Conservation (phyloP, 2,113 vertebrate species). For the Esox niger region DNA sequence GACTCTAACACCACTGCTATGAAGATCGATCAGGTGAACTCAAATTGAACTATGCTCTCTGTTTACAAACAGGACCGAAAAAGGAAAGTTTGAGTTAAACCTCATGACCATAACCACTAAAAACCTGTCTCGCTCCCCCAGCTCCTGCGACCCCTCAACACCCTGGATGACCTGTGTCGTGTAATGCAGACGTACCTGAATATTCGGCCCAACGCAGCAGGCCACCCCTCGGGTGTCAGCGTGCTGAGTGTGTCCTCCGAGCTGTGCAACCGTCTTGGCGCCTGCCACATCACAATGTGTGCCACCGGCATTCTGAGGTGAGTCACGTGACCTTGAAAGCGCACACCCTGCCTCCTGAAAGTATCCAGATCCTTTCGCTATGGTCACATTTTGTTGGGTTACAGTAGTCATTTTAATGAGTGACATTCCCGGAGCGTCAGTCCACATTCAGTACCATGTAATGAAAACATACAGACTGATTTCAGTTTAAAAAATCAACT, state of each 20-base stretch:
- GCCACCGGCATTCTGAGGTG: constrained; percentile 96
- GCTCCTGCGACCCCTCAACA: constrained; percentile 95
- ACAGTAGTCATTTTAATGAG: too few relatives aligned
- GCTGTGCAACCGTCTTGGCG: constrained; percentile 94
- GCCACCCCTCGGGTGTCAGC: constrained; percentile 76
- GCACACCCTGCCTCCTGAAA: too few relatives aligned
- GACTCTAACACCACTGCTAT: constrained; percentile 89
- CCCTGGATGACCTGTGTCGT: constrained; percentile 93
- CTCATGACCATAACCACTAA: constrained; percentile 10
- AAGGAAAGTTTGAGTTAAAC: background rate
- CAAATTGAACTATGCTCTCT: background rate
- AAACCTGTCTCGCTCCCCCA: constrained; percentile 46
- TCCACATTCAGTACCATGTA: too few relatives aligned
- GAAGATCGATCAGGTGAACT: constrained; percentile 93
- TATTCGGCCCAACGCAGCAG: constrained; percentile 63
- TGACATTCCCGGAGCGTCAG: too few relatives aligned
- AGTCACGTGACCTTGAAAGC: constrained; percentile 19
- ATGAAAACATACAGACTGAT: too few relatives aligned
- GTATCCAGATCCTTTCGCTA: too few relatives aligned
- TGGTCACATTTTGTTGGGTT: too few relatives aligned
- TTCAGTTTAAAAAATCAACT: too few relatives aligned
- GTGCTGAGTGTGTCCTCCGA: constrained; percentile 89
- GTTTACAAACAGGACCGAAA: background rate
- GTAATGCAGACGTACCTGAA: constrained; percentile 89
- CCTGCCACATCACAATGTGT: constrained; percentile 93